Evolutionary conservation across 2,113 vertebrate genomes (phyloP).

Genomic region (Cyanoderma ruficeps): DNA sequence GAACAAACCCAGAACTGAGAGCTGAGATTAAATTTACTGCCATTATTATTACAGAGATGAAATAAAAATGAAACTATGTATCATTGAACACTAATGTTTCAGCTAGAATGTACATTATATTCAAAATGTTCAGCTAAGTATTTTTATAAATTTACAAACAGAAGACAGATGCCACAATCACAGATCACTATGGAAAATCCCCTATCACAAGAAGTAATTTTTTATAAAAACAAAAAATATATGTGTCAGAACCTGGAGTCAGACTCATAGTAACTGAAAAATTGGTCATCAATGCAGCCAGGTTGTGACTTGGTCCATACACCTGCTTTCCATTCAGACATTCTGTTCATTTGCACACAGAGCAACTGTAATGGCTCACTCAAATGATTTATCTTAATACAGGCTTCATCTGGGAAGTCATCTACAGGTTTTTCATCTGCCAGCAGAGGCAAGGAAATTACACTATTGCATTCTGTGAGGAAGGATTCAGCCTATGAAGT

Average conservation of each 20-base stretch:
- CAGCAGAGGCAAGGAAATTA: not conserved
- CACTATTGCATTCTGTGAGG: not conserved
- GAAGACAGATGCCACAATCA: not conserved
- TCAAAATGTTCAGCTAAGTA: not conserved
- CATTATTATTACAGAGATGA: not conserved
- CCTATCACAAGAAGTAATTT: not conserved
- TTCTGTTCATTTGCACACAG: not conserved
- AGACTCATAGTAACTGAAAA: not conserved
- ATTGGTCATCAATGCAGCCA: not conserved
- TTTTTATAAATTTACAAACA: not conserved
- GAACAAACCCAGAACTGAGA: conserved; percentile 16
- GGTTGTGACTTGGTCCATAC: not conserved
- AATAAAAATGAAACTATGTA: conserved; percentile 26
- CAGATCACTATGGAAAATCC: not conserved
- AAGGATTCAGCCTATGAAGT: not conserved
- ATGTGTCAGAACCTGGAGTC: not conserved
- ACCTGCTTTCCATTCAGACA: not conserved
- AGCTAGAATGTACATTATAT: not conserved
- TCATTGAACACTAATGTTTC: not conserved
- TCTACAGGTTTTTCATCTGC: not conserved
- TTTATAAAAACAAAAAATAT: not conserved
- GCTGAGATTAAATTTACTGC: conserved; percentile 41
- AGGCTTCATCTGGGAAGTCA: not conserved
- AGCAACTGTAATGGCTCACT: not conserved
- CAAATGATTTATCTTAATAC: not conserved